These are phyloP conservation scores for Phthorimaea operculella DNA, from an alignment of 1,140 invertebrate genomes.

Conservation along the genomic window DNA sequence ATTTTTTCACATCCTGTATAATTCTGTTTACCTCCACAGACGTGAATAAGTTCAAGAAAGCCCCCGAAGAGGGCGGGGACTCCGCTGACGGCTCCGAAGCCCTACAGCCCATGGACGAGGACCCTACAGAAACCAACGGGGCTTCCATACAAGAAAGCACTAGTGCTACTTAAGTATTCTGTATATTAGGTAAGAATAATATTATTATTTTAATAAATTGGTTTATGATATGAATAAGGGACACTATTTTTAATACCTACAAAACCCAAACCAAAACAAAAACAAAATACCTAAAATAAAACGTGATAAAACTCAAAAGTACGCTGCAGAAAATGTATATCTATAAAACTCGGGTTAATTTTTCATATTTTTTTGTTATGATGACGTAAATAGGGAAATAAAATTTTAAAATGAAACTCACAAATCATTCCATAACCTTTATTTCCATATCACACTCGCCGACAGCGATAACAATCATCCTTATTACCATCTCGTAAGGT, in stretches of 20 bases:
- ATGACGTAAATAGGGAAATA: too few relatives aligned
- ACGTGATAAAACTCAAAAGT: too few relatives aligned
- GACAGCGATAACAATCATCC: slow-evolving; percentile 24
- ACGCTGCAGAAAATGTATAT: too few relatives aligned
- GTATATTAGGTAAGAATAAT: neutral
- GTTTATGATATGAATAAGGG: too few relatives aligned
- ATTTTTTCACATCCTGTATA: too few relatives aligned
- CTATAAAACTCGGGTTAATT: too few relatives aligned
- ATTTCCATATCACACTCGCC: slow-evolving; percentile 20
- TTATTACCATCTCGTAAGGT: neutral
- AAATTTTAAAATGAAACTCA: neutral
- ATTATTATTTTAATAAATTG: neutral
- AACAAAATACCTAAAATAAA: too few relatives aligned
- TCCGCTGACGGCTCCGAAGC: slow-evolving; percentile 15
- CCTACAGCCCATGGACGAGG: slow-evolving; percentile 6
- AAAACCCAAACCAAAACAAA: too few relatives aligned
- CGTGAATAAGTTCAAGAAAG: slow-evolving; percentile 51
- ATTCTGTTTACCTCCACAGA: slow-evolving; percentile 27
- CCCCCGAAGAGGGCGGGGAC: slow-evolving; percentile 19
- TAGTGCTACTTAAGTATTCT: neutral
- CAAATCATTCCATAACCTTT: slow-evolving; percentile 12
- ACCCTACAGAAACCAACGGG: neutral
- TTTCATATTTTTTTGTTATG: too few relatives aligned
- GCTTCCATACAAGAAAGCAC: neutral
- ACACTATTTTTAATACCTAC: too few relatives aligned